A percentile compares a stretch with the other conserved stretches of the same genome.
These are phyloP conservation scores for Heliconius eleuchia DNA, from an alignment of 1,140 invertebrate genomes.

Conservation along the genomic window DNA sequence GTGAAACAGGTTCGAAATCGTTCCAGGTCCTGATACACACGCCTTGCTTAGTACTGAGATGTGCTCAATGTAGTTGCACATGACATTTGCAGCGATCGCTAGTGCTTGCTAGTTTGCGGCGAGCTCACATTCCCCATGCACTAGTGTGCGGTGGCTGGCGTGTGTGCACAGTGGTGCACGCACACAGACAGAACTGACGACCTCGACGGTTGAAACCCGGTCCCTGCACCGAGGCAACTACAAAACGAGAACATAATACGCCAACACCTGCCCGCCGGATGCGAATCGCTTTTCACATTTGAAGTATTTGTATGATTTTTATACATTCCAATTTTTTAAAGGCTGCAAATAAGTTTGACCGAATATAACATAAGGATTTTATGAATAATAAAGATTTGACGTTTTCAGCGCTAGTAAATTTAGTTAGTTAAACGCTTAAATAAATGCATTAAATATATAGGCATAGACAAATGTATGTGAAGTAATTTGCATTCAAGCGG, in stretches of 20 bases:
- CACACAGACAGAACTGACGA: background rate
- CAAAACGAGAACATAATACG: conserved; percentile 15
- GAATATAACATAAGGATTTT: too few species aligned
- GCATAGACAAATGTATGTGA: too few species aligned
- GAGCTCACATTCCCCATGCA: conserved; percentile 17
- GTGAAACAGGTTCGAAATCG: background rate
- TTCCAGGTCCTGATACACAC: background rate
- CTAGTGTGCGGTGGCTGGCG: background rate
- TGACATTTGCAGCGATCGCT: conserved; percentile 23
- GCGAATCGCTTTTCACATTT: background rate
- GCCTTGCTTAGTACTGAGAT: background rate
- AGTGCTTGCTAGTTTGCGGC: background rate
- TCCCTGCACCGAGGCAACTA: conserved; percentile 13
- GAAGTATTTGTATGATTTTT: background rate
- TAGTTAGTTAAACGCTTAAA: background rate
- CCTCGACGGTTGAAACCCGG: conserved; percentile 15
- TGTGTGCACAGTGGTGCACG: background rate
- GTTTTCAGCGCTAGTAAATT: background rate
- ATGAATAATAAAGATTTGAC: too few species aligned
- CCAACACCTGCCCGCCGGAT: conserved; percentile 20
- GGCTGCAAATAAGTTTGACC: too few species aligned
- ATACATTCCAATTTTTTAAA: background rate
- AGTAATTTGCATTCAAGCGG: background rate
- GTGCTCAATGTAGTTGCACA: background rate
- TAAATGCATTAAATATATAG: background rate